phyloP scores from a whole-genome alignment of 1,140 invertebrate species.

The Chymomyza costata region DNA sequence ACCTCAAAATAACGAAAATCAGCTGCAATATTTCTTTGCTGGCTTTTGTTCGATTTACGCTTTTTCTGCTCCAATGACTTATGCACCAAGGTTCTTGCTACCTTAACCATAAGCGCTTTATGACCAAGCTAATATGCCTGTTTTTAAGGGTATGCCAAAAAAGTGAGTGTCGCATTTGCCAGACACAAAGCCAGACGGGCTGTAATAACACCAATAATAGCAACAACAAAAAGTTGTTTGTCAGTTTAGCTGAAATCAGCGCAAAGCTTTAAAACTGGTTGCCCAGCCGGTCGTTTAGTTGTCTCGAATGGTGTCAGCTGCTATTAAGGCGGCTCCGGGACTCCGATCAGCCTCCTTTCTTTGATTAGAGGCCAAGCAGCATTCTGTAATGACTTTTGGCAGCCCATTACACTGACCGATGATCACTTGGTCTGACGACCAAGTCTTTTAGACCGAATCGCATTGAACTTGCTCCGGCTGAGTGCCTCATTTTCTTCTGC shows the following conservation, averaged over 20 bases:
- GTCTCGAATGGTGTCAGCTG: constrained; percentile 59
- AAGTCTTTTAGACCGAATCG: constrained; percentile 42
- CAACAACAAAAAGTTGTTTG: constrained; percentile 62
- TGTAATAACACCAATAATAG: constrained; percentile 28
- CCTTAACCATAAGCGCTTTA: no score
- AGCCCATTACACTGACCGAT: constrained; percentile 36
- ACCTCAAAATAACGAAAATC: no score
- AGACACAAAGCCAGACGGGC: constrained; percentile 38
- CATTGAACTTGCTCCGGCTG: constrained; percentile 61
- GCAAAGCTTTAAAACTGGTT: constrained; percentile 68
- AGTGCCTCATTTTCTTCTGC: not conserved
- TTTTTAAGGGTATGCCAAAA: no score
- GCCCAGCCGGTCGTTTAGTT: constrained; percentile 50
- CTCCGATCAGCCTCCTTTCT: not conserved
- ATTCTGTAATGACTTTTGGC: constrained; percentile 11
- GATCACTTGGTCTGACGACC: no score
- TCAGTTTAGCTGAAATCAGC: constrained; percentile 69
- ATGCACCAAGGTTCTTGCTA: no score
- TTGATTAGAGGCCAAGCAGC: not conserved
- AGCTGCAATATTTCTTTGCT: no score
- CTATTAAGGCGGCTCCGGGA: constrained; percentile 42
- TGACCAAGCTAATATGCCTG: no score
- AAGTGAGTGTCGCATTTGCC: constrained; percentile 67
- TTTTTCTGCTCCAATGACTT: no score
- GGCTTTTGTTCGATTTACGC: no score